Conservation (phyloP, 1,140 invertebrate species). For the Plectrocnemia conspersa region DNA sequence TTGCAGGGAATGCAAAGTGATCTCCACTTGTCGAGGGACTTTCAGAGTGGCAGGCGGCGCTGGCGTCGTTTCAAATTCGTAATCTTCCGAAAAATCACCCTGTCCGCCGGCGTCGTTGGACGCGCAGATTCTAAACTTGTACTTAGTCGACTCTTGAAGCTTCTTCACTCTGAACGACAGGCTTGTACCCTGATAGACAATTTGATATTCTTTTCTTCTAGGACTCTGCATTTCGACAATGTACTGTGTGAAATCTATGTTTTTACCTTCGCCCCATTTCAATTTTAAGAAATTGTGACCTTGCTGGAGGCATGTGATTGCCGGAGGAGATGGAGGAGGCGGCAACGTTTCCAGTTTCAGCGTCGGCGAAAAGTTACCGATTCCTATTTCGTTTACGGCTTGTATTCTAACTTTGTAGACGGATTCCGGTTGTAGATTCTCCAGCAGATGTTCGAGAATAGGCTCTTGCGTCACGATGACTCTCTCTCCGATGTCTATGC, state of each 20-base stretch:
- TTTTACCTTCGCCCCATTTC: slow-evolving; percentile 73
- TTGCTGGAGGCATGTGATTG: slow-evolving; percentile 63
- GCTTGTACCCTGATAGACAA: slow-evolving; percentile 72
- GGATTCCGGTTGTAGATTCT: slow-evolving; percentile 53
- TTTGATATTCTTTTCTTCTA: slow-evolving; percentile 62
- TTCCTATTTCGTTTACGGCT: slow-evolving; percentile 77
- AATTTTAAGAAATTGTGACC: slow-evolving; percentile 79
- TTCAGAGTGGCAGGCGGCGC: slow-evolving; percentile 75
- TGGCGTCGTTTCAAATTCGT: slow-evolving; percentile 65
- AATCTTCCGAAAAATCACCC: slow-evolving; percentile 68
- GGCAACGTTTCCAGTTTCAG: slow-evolving; percentile 67
- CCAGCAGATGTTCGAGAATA: slow-evolving; percentile 49
- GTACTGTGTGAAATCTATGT: slow-evolving; percentile 67
- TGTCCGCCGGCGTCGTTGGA: slow-evolving; percentile 73
- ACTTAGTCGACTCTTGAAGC: slow-evolving; percentile 70
- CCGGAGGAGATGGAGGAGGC: slow-evolving; percentile 71
- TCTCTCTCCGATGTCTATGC: slow-evolving; percentile 66
- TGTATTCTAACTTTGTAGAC: slow-evolving; percentile 70
- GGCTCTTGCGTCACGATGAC: slow-evolving; percentile 55
- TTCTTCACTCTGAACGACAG: slow-evolving; percentile 74
- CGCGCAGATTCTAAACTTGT: slow-evolving; percentile 78
- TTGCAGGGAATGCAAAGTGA: slow-evolving; percentile 40
- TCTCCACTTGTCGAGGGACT: slow-evolving; percentile 56
- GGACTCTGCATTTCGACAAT: slow-evolving; percentile 72
- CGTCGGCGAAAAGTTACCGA: slow-evolving; percentile 69